These are phyloP conservation scores for Urocolius indicus DNA, from an alignment of 2,113 vertebrate genomes.

Conservation along the genomic window DNA sequence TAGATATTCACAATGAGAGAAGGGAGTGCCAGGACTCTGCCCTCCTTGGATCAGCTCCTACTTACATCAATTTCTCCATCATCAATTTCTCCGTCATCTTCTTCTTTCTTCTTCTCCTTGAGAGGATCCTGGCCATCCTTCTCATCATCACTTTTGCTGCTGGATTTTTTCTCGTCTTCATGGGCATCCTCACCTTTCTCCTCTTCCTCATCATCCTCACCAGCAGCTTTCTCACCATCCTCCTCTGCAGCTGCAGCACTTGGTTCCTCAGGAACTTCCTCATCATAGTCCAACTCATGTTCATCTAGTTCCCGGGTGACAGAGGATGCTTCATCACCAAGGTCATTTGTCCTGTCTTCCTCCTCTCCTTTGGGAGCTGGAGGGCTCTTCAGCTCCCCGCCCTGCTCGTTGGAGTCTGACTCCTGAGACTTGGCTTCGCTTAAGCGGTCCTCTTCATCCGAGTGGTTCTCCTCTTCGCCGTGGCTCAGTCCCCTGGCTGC, in stretches of 20 bases:
- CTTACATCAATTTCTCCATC: constrained; percentile 98
- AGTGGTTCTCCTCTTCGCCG: constrained; percentile 70
- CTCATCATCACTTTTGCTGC: constrained; percentile 63
- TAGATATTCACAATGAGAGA: neutral
- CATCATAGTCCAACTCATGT: constrained; percentile 96
- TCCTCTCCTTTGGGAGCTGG: constrained; percentile 52
- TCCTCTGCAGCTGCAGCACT: constrained; percentile 77
- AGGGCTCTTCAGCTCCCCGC: constrained; percentile 63
- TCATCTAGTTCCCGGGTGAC: constrained; percentile 95
- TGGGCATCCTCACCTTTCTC: constrained; percentile 75
- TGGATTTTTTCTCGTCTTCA: constrained; percentile 61
- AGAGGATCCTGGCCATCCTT: constrained; percentile 80
- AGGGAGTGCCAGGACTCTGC: neutral
- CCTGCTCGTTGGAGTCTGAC: constrained; percentile 79
- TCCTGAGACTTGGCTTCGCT: constrained; percentile 86
- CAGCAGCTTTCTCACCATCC: constrained; percentile 80
- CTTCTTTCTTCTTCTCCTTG: constrained; percentile 93
- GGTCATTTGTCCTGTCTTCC: constrained; percentile 77
- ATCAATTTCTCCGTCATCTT: constrained; percentile 95
- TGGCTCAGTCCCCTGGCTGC: constrained; percentile 37
- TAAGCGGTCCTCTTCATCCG: constrained; percentile 78
- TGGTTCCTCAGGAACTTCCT: constrained; percentile 94
- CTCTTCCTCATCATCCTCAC: constrained; percentile 85
- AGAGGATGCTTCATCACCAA: constrained; percentile 89
- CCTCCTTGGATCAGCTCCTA: constrained; percentile 8